Evolutionary conservation across 2,113 vertebrate genomes (phyloP).

Genomic region (Asarcornis scutulata): DNA sequence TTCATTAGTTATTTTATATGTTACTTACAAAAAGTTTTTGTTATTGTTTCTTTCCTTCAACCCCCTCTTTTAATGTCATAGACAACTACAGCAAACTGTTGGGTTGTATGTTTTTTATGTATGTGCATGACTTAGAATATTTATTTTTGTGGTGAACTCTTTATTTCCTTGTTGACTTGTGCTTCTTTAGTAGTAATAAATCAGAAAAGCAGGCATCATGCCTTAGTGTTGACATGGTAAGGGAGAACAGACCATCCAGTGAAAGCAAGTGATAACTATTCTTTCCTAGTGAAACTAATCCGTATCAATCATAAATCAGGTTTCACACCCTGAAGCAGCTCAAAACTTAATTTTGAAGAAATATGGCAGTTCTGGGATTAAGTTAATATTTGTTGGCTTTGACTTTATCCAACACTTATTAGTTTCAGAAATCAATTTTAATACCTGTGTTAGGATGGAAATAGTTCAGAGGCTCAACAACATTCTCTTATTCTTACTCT

Average conservation of each 20-base stretch:
- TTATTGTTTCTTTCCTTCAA: not conserved
- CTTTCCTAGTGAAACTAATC: not conserved
- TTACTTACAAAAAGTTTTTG: not conserved
- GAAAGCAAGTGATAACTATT: constrained; percentile 3
- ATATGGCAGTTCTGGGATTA: constrained; percentile 32
- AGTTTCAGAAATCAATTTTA: not conserved
- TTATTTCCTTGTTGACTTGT: not conserved
- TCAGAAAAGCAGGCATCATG: not conserved
- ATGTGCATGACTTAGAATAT: not conserved
- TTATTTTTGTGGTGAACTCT: not conserved
- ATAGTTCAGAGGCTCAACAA: not conserved
- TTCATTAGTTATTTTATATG: not conserved
- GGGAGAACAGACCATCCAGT: not conserved
- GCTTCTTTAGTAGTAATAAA: not conserved
- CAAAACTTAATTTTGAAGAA: not conserved
- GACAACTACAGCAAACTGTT: not conserved
- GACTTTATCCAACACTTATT: not conserved
- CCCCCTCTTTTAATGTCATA: not conserved
- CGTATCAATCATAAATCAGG: not conserved
- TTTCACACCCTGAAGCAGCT: not conserved
- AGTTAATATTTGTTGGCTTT: not conserved
- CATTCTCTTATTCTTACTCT: not conserved
- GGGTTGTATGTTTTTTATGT: not conserved
- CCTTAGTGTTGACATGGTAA: not conserved
- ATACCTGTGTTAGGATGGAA: not conserved